A percentile compares a stretch with the other conserved stretches of the same genome.
Evolutionary conservation across 2,888 invertebrate genomes (phyloP).

Genomic region (Busseola fusca): DNA sequence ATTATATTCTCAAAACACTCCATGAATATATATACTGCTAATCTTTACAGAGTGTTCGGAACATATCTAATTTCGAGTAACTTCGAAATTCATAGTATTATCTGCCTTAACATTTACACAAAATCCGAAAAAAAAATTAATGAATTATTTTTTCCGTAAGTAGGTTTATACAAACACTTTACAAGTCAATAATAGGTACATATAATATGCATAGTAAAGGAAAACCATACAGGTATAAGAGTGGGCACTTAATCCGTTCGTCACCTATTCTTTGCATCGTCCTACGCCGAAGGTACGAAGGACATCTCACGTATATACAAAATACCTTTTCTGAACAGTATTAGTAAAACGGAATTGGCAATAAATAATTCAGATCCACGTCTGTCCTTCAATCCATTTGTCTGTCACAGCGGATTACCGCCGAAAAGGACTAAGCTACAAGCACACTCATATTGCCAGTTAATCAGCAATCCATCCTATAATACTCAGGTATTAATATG

Average conservation of each 20-base stretch:
- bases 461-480: conserved; percentile 23
- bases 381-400: conserved; percentile 59
- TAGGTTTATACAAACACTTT: too few species aligned
- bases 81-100: conserved; percentile 1
- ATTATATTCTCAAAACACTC: conserved; percentile 1
- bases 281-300: conserved; percentile 9
- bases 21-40: neutral
- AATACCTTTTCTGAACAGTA: conserved; percentile 43
- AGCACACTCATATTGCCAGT: conserved; percentile 19
- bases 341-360: conserved; percentile 52
- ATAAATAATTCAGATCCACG: conserved; percentile 60
- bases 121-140: too few species aligned
- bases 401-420: conserved; percentile 57
- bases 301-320: conserved; percentile 26
- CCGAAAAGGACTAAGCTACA: conserved; percentile 55
- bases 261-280: conserved; percentile 28
- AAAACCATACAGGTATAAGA: conserved; percentile 5
- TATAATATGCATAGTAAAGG: neutral
- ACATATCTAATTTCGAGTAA: neutral
- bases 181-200: too few species aligned
- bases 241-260: conserved; percentile 17
- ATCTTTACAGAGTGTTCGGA: neutral
- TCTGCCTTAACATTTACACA: neutral
- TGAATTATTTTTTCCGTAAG: too few species aligned
- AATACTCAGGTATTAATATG: conserved; percentile 31